These are phyloP conservation scores for Xanthia togata DNA, from an alignment of 2,888 invertebrate species.

Conservation along the genomic window DNA sequence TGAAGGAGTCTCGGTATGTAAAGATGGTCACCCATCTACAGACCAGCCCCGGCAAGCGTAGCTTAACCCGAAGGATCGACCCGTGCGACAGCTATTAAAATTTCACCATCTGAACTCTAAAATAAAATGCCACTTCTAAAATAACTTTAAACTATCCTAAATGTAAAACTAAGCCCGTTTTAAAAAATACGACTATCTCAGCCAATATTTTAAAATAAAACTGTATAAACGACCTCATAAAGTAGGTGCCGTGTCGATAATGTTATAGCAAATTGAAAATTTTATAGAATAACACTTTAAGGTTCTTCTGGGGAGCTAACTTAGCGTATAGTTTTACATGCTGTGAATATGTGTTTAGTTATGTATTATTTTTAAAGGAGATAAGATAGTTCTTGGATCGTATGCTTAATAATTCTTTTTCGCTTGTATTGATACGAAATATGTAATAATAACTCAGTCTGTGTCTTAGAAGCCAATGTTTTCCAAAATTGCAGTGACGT, in stretches of 20 bases:
- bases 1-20: no score
- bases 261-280: conserved; percentile 61
- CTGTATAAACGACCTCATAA: conserved; percentile 47
- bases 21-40: no score
- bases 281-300: conserved; percentile 48
- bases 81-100: no score
- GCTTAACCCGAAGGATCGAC: no score
- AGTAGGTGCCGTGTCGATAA: conserved; percentile 47
- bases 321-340: conserved; percentile 33
- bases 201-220: conserved; percentile 52
- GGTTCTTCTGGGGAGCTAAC: conserved; percentile 11
- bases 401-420: neutral
- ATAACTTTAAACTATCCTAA: conserved; percentile 13
- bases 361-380: neutral
- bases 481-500: no score
- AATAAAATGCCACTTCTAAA: conserved; percentile 11
- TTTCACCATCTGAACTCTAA: neutral
- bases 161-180: conserved; percentile 35
- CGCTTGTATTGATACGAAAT: neutral
- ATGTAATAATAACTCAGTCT: no score
- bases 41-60: no score
- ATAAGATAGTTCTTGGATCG: neutral
- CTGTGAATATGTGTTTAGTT: conserved; percentile 2
- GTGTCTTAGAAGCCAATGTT: no score
- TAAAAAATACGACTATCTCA: conserved; percentile 32